Percentiles rank a stretch among this genome's conserved stretches.
phyloP scores from a whole-genome alignment of 2,113 vertebrate species.

The Pygoscelis antarcticus region DNA sequence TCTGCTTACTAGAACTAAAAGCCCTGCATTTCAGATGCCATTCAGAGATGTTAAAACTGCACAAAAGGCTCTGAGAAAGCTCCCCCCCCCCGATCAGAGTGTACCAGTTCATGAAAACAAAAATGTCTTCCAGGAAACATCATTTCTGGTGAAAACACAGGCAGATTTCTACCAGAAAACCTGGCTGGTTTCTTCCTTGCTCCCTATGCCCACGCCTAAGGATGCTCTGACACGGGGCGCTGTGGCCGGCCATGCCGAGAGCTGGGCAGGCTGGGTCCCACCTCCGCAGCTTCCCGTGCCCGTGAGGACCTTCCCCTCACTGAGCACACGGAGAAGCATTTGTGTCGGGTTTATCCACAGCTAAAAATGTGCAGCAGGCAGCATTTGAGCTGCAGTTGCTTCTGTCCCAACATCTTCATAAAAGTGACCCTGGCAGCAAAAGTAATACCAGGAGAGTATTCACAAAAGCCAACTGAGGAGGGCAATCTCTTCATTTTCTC shows the following conservation, averaged over 20 bases:
- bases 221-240: background rate
- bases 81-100: background rate
- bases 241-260: background rate
- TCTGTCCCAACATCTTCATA: background rate
- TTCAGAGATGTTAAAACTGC: background rate
- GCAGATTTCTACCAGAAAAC: background rate
- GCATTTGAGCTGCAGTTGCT: background rate
- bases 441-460: background rate
- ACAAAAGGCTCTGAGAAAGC: background rate
- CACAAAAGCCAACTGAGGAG: background rate
- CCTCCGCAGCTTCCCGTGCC: background rate
- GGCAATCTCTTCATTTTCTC: background rate
- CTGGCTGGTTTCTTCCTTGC: background rate
- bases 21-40: background rate
- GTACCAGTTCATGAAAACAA: background rate
- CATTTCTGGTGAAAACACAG: background rate
- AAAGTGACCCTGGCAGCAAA: background rate
- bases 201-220: background rate
- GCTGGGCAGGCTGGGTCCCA: background rate
- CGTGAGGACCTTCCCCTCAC: background rate
- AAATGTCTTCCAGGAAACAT: background rate
- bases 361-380: background rate
- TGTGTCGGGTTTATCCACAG: background rate
- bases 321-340: background rate
- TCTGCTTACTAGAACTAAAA: slow-evolving; percentile 23